These are phyloP conservation scores for Gnatocerus cornutus DNA, from an alignment of 2,888 invertebrate genomes.

Conservation along the genomic window DNA sequence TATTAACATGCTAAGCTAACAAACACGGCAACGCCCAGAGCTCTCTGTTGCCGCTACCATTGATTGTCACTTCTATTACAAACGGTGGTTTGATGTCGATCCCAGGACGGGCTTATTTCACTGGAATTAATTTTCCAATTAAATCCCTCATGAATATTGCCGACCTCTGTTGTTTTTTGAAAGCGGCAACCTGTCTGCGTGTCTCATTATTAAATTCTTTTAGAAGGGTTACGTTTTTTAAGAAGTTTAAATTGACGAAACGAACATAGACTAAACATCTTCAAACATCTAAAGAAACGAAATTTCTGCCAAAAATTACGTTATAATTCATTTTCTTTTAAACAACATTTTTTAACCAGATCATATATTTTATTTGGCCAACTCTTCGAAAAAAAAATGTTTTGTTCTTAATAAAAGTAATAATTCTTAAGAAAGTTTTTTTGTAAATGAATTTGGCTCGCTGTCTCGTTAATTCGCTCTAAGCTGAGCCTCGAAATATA, in stretches of 20 bases:
- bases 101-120: conserved; percentile 13
- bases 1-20: conserved; percentile 51
- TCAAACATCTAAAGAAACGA: background rate
- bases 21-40: conserved; percentile 47
- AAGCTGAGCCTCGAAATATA: conserved; percentile 9
- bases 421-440: conserved; percentile 21
- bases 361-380: conserved; percentile 1
- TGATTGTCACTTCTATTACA: conserved; percentile 23
- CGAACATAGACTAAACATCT: too few relatives aligned
- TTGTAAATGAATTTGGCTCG: conserved; percentile 19
- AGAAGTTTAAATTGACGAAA: too few relatives aligned
- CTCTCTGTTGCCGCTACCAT: conserved; percentile 17
- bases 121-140: conserved; percentile 29
- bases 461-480: conserved; percentile 9
- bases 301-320: background rate
- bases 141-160: conserved; percentile 24
- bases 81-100: conserved; percentile 13
- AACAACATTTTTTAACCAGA: conserved; percentile 14
- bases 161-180: conserved; percentile 7
- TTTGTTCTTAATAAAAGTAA: conserved; percentile 15
- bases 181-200: conserved; percentile 3
- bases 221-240: conserved; percentile 9
- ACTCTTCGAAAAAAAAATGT: conserved; percentile 7
- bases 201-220: too few relatives aligned
- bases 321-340: conserved; percentile 11